A percentile compares a stretch with the other conserved stretches of the same genome.
Conservation (phyloP, 2,888 invertebrate species). For the Ephialtes manifestator region DNA sequence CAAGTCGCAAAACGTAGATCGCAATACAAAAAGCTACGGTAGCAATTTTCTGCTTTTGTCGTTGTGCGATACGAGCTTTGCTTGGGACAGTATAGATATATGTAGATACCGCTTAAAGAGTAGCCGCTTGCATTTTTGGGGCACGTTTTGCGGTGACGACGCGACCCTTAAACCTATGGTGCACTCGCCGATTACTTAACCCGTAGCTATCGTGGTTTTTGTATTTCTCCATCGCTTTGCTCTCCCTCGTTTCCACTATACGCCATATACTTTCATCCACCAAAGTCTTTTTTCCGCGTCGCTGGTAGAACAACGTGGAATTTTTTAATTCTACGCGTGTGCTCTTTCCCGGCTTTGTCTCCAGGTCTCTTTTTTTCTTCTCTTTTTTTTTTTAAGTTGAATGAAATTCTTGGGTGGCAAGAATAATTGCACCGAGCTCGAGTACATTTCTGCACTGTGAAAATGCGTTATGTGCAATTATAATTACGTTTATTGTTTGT, state of each 20-base stretch:
- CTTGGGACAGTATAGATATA: background rate
- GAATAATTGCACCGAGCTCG: constrained; percentile 15
- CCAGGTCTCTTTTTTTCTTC: background rate
- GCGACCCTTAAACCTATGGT: constrained; percentile 29
- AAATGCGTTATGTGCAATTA: background rate
- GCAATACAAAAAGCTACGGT: background rate
- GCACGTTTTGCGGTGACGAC: constrained; percentile 42
- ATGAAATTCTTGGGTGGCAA: constrained; percentile 44
- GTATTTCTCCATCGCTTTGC: constrained; percentile 38
- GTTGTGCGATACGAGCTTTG: background rate
- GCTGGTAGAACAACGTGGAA: background rate
- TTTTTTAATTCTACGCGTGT: constrained; percentile 26
- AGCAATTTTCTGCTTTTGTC: constrained; percentile 3
- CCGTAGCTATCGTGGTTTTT: constrained; percentile 40
- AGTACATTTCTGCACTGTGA: background rate
- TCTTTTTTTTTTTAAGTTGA: constrained; percentile 33
- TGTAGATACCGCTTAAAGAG: background rate
- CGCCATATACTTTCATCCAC: constrained; percentile 4
- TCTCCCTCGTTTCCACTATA: constrained; percentile 14
- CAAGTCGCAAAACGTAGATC: background rate
- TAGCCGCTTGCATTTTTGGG: constrained; percentile 34
- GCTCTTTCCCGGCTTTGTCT: background rate
- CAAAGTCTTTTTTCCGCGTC: constrained; percentile 7
- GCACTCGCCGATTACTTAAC: constrained; percentile 35
- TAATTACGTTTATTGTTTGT: background rate